Evolutionary conservation across 2,888 invertebrate genomes (phyloP).

Genomic region (Cantharis flavilabris): DNA sequence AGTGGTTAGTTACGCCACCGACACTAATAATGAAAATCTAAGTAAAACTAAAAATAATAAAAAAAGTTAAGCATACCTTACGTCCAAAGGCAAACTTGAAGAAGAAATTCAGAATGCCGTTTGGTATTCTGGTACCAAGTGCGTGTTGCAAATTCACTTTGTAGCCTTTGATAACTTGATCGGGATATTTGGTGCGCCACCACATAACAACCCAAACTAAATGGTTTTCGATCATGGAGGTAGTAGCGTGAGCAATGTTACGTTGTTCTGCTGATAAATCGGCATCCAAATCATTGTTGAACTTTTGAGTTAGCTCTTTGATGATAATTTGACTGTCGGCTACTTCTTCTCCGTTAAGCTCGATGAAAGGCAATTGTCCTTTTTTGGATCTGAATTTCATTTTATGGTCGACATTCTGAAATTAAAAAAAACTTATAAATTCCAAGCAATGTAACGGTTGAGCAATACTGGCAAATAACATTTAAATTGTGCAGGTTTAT

Average conservation of each 20-base stretch:
- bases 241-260: conserved; percentile 87
- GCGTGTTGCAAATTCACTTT: conserved; percentile 90
- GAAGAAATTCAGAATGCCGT: conserved; percentile 84
- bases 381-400: conserved; percentile 93
- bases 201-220: conserved; percentile 88
- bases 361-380: conserved; percentile 92
- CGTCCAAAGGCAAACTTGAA: conserved; percentile 86
- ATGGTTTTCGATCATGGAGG: conserved; percentile 94
- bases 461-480: background rate
- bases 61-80: conserved; percentile 66
- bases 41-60: background rate
- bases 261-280: conserved; percentile 83
- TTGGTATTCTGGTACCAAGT: conserved; percentile 85
- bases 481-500: background rate
- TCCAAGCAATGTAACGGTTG: background rate
- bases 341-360: conserved; percentile 92
- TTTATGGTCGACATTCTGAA: conserved; percentile 93
- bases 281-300: conserved; percentile 82
- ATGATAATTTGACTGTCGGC: conserved; percentile 91
- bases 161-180: conserved; percentile 81
- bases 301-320: conserved; percentile 82
- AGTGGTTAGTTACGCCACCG: background rate
- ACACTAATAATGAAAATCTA: background rate
- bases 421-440: conserved; percentile 38
- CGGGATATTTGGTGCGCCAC: conserved; percentile 93